Percentiles rank a stretch among this genome's conserved stretches.
Evolutionary conservation across 2,888 invertebrate species (phyloP).

Genomic region (Teleiodes luculella): DNA sequence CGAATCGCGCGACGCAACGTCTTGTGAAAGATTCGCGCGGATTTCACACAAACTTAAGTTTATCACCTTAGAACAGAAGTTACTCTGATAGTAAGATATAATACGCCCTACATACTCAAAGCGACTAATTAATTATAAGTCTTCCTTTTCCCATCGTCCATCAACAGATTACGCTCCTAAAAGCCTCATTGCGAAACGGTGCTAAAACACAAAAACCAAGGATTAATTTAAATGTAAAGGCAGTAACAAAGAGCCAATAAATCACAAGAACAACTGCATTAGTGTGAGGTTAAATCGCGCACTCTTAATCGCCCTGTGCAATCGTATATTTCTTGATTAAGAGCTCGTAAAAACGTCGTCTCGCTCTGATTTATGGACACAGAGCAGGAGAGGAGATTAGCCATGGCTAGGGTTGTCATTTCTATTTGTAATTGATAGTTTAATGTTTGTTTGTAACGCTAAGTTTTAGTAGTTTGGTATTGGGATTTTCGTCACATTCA

Average conservation of each 20-base stretch:
- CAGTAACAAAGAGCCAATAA: slow-evolving; percentile 35
- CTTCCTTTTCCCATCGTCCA: background rate
- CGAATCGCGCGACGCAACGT: too few species aligned
- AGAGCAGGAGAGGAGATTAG: slow-evolving; percentile 49
- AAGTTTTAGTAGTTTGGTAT: background rate
- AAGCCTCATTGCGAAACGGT: background rate
- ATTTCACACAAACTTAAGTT: too few species aligned
- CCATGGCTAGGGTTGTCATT: slow-evolving; percentile 22
- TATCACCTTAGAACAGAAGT: too few species aligned
- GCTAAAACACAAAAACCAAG: slow-evolving; percentile 8
- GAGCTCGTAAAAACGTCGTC: slow-evolving; percentile 72
- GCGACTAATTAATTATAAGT: background rate
- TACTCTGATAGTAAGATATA: too few species aligned
- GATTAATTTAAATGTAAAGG: slow-evolving; percentile 15
- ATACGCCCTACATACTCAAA: too few species aligned
- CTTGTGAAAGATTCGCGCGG: too few species aligned
- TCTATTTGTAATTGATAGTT: too few species aligned
- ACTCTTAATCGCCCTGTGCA: slow-evolving; percentile 63
- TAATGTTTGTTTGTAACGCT: background rate
- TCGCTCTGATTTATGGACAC: slow-evolving; percentile 38
- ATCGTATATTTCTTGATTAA: slow-evolving; percentile 73
- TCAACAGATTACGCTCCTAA: slow-evolving; percentile 1
- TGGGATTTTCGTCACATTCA: too few species aligned
- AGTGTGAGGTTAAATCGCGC: slow-evolving; percentile 59
- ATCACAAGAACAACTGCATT: slow-evolving; percentile 67